phyloP scores from a whole-genome alignment of 2,888 invertebrate genomes.

The Diadegma fenestrale region DNA sequence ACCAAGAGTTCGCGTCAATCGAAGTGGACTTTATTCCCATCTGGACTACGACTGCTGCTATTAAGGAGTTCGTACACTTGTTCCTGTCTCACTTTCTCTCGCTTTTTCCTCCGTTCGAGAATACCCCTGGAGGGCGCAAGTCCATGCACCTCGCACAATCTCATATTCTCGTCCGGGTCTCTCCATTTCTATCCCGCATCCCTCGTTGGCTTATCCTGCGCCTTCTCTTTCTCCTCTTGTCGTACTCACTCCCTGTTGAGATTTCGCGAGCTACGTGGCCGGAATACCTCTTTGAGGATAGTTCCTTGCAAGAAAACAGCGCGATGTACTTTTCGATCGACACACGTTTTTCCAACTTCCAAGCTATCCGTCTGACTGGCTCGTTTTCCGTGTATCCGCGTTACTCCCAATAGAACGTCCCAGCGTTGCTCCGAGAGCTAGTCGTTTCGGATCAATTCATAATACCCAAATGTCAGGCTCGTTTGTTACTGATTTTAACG shows the following conservation, averaged over 20 bases:
- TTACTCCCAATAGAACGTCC: background rate
- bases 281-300: constrained; percentile 68
- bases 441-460: constrained; percentile 23
- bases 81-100: background rate
- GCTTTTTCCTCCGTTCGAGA: background rate
- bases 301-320: constrained; percentile 50
- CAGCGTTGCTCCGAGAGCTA: constrained; percentile 32
- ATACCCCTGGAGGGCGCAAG: constrained; percentile 5
- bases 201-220: constrained; percentile 31
- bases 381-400: constrained; percentile 27
- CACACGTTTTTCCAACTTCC: constrained; percentile 61
- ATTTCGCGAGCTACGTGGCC: constrained; percentile 79
- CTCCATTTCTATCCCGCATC: constrained; percentile 10
- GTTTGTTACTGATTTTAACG: background rate
- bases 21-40: constrained; percentile 69
- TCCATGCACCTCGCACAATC: constrained; percentile 44
- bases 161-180: constrained; percentile 51
- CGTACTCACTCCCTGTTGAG: constrained; percentile 71
- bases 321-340: constrained; percentile 67
- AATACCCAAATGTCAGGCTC: background rate
- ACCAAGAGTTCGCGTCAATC: constrained; percentile 41
- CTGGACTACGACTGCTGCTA: constrained; percentile 50
- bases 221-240: constrained; percentile 3
- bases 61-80: constrained; percentile 5
- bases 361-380: constrained; percentile 52